A percentile compares a stretch with the other conserved stretches of the same genome.
These are phyloP conservation scores for Rosalia funebris DNA, from an alignment of 2,888 invertebrate genomes.

Conservation along the genomic window DNA sequence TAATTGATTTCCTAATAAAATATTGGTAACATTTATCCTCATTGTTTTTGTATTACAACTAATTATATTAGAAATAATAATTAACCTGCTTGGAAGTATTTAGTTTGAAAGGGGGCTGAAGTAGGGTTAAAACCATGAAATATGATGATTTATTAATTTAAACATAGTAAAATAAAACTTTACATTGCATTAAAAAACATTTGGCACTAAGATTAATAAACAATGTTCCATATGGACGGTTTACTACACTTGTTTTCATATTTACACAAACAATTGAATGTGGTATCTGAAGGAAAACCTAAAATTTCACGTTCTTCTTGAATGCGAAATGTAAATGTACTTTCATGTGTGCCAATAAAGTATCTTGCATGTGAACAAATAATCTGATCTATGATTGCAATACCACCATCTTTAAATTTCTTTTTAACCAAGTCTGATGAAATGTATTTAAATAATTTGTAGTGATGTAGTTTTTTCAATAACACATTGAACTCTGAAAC, in stretches of 20 bases:
- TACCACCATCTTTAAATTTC: conserved; percentile 80
- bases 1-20: background rate
- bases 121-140: no score
- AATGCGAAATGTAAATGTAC: conserved; percentile 95
- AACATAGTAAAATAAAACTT: no score
- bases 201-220: conserved; percentile 67
- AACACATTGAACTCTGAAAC: conserved; percentile 66
- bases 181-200: no score
- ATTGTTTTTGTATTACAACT: background rate
- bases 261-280: conserved; percentile 89
- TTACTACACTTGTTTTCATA: conserved; percentile 73
- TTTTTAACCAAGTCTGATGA: conserved; percentile 66
- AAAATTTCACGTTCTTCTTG: conserved; percentile 97
- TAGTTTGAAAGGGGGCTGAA: no score
- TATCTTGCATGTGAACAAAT: conserved; percentile 88
- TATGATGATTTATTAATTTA: no score
- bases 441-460: conserved; percentile 60
- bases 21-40: no score
- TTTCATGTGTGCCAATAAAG: conserved; percentile 93
- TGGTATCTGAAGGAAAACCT: conserved; percentile 81
- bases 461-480: conserved; percentile 59
- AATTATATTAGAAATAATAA: background rate
- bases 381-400: conserved; percentile 95
- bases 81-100: no score
- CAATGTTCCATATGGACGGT: conserved; percentile 82